Percentiles rank a stretch among this genome's conserved stretches.
phyloP scores from a whole-genome alignment of 2,888 invertebrate genomes.

The Neoaliturus tenellus region DNA sequence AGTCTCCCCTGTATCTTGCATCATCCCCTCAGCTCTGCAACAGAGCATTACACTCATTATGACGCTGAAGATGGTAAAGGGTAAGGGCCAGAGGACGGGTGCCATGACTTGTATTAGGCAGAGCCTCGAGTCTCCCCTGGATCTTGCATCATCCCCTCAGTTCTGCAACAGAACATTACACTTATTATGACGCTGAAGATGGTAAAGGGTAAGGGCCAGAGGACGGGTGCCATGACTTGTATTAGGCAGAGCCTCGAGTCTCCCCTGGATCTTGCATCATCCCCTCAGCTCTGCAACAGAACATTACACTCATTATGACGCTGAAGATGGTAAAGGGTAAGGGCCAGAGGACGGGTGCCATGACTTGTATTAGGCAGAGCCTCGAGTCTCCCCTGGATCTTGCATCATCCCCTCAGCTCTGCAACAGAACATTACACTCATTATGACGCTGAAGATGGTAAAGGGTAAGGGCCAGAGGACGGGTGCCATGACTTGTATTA shows the following conservation, averaged over 20 bases:
- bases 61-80: too few relatives aligned
- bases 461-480: constrained; percentile 32
- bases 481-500: constrained; percentile 37
- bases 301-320: background rate
- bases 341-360: constrained; percentile 47
- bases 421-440: background rate
- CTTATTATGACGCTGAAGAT: too few relatives aligned
- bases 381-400: background rate
- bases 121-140: background rate
- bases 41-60: background rate
- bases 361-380: background rate
- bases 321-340: too few relatives aligned
- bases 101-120: constrained; percentile 22
- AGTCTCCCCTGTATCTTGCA: constrained; percentile 18
- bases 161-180: background rate
- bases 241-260: background rate
- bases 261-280: constrained; percentile 28
- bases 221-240: constrained; percentile 37
- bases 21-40: background rate
- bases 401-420: constrained; percentile 1
- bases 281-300: background rate
- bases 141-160: constrained; percentile 14
- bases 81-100: constrained; percentile 38
- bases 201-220: constrained; percentile 38
- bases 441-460: too few relatives aligned